Evolutionary conservation across 2,888 invertebrate genomes (phyloP), one percentile per base, ranked within the genome.

Genomic region (Yponomeuta cagnagella): DNA sequence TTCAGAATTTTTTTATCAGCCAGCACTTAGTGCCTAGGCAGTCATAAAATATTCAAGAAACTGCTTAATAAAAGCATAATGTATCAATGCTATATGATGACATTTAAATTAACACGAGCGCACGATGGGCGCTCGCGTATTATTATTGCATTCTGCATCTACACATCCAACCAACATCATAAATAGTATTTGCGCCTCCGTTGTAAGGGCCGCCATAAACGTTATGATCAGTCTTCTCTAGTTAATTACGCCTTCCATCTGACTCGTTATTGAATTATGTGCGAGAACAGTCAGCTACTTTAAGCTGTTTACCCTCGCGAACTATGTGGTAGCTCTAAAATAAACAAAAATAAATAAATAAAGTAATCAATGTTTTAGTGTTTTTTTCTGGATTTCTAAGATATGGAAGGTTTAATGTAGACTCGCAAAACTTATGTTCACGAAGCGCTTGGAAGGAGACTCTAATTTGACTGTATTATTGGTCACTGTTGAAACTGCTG

Each of bases 141-240:
- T 31, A 65, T 64, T 31, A 65, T 5, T 33, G 33, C 33, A 65
- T 31, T 64, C 33, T 65, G 31, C 65, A 10, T 9, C 31, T 65
- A 5, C 33, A 30, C 10, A 67, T 67, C 30, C 33, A n/a, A 37
- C 30, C 33, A n/a, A 37, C 23, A 15, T 69, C 68, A 43, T 69
- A 52, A 69, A 69, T 58, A 58, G 52, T 69, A 10, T 52, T 63
- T 63, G 58, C 63, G 52, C 69, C 58, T 69, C 31, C 63, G 23
- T 10, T 33, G 33, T 65, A 65, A 31, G 48, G 48, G 69, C 58
- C 31, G 31, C 69, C 52, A 69, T 52, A 30, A 33, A 52, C 9
- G 48, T 52, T 33, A 69, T 52, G 69, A 52, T 31, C 12, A 30
- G 65, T 10, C 65, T 63, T 65, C 30, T 33, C 65, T 33, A 65